Base-by-base conservation (phyloP, 2,113 vertebrate species). In the Clinocottus analis region DNA sequence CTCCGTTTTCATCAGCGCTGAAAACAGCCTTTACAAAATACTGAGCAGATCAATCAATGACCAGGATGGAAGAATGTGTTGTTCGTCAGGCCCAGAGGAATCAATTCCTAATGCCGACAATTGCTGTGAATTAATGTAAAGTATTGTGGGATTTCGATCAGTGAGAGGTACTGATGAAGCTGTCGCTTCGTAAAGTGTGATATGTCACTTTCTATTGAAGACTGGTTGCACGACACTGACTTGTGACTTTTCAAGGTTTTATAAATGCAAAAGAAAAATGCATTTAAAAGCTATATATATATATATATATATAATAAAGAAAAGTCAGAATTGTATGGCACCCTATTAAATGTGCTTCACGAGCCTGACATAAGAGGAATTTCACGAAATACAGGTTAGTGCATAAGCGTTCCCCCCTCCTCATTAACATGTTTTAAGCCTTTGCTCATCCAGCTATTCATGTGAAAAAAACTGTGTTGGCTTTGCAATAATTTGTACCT, bases 401-500 rank as follows among this genome's bases (percentile, higher is more conserved):
- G 23, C 25, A 4, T 53, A 59, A 51, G 31, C n/a, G n/a, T 16
- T 53, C 31, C 2, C 33, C 12, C 35, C 12, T 47, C 60, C 13
- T 83, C n/a, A 51, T 75, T 68, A 62, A 73, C 37, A 45, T 68
- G 47, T 53, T 66, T 67, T 14, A n/a, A 64, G 64, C 53, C 49
- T 81, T 79, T 64, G 71, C 61, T 67, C 63, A 19, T 61, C 56
- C 17, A 55, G 25, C 66, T 63, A 77, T 75, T 83, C 65, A 72
- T 83, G 74, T 83, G 67, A 73, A 91, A 91, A 90, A 90, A 79
- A 35, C 59, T 17, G 45, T 17, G 45, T 72, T 71, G 27, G 45
- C 73, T 75, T 69, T 79, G 35, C 63, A 66, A n/a, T 76, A 6
- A 59, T 77, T 80, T 68, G 49, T 59, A 45, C 41, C 45, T 68